phyloP scores from a whole-genome alignment of 2,113 vertebrate genomes.

The Micronycteris hirsuta region DNA sequence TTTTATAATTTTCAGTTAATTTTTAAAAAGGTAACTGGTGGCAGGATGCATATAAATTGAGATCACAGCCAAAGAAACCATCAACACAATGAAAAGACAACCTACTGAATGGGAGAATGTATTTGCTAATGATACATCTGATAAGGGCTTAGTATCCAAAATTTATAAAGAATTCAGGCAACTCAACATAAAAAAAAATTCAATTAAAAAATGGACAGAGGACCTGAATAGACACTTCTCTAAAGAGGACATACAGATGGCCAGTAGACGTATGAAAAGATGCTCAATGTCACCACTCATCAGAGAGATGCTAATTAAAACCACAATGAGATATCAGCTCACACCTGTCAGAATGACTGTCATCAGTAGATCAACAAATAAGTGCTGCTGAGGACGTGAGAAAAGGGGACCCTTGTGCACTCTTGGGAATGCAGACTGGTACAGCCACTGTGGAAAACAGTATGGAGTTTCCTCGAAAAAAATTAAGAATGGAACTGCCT shows the following conservation, averaged over 20 bases:
- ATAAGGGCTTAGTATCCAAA: background rate
- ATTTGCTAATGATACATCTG: background rate
- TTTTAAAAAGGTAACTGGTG: background rate
- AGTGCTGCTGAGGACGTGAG: background rate
- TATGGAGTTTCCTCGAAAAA: background rate
- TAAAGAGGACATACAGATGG: background rate
- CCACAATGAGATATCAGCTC: background rate
- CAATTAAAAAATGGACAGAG: background rate
- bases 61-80: background rate
- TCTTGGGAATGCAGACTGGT: background rate
- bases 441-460: background rate
- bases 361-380: background rate
- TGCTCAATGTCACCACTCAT: background rate
- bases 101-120: background rate
- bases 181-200: background rate
- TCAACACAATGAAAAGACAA: background rate
- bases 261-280: background rate
- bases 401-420: background rate
- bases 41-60: background rate
- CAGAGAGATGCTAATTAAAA: background rate
- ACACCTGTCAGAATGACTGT: background rate
- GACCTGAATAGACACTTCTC: background rate
- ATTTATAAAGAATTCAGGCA: background rate
- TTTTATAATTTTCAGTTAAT: conserved; percentile 8
- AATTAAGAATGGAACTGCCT: background rate